phyloP scores from a whole-genome alignment of 2,797 vertebrate genomes.

The Meda fulgida region DNA sequence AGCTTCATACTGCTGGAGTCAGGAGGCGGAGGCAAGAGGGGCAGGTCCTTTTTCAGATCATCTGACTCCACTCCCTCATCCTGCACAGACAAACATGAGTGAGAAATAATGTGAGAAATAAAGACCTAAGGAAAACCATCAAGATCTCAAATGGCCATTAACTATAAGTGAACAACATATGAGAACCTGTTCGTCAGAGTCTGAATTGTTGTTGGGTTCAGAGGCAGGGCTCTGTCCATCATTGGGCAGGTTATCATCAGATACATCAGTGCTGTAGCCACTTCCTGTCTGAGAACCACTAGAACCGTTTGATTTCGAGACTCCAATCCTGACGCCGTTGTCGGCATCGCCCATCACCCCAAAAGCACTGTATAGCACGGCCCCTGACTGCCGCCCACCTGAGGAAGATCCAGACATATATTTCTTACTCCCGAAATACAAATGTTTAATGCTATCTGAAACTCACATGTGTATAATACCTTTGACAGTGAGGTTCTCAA shows the following conservation, averaged over 20 bases:
- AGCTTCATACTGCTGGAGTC: conserved; percentile 99
- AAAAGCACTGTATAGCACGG: conserved; percentile 89
- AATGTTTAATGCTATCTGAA: not conserved
- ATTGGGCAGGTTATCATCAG: conserved; percentile 92
- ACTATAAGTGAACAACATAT: not conserved
- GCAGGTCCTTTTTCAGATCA: conserved; percentile 96
- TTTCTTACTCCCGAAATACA: conserved; percentile 12
- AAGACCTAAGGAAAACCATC: not conserved
- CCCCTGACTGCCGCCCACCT: conserved; percentile 96
- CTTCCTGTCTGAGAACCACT: conserved; percentile 96
- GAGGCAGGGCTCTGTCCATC: conserved; percentile 88
- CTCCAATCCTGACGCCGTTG: conserved; percentile 79
- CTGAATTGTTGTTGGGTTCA: conserved; percentile 83
- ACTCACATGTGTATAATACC: conserved; percentile 72
- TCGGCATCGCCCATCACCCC: conserved; percentile 88
- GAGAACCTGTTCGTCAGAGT: conserved; percentile 93
- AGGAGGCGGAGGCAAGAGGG: conserved; percentile 94
- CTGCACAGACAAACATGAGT: conserved; percentile 68
- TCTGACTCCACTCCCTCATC: conserved; percentile 99
- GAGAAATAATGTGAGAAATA: not conserved
- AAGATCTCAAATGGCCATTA: not conserved
- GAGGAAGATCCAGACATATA: conserved; percentile 25
- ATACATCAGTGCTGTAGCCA: conserved; percentile 96
- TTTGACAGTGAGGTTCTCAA: conserved; percentile 97
- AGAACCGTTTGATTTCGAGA: conserved; percentile 90